These are phyloP conservation scores for Dipus sagitta DNA, from an alignment of 2,797 vertebrate species.

Conservation along the genomic window DNA sequence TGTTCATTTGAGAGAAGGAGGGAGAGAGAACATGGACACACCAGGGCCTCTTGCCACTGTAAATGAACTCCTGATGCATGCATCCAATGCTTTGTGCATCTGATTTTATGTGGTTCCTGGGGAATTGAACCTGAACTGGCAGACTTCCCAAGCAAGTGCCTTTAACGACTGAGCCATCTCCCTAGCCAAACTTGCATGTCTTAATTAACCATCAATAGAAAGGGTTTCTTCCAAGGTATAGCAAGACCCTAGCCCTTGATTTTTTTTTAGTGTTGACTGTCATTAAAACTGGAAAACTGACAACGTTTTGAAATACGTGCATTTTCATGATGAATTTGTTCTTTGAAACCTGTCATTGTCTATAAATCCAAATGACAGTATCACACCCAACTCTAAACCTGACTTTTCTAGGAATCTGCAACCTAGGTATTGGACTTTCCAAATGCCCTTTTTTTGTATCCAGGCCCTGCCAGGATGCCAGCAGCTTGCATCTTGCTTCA, in stretches of 20 bases:
- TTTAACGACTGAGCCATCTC: no score
- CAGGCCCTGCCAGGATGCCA: not conserved
- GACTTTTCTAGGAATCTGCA: not conserved
- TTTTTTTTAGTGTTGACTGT: not conserved
- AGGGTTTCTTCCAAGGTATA: not conserved
- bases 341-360: not conserved
- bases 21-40: no score
- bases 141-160: no score
- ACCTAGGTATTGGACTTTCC: not conserved
- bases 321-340: not conserved
- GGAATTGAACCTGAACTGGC: no score
- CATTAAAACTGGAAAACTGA: conserved; percentile 31
- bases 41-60: no score
- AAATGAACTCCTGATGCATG: no score
- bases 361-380: not conserved
- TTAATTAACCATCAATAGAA: not conserved
- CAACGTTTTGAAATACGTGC: not conserved
- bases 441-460: not conserved
- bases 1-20: no score
- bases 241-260: not conserved
- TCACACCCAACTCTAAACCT: not conserved
- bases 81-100: no score
- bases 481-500: not conserved
- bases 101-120: no score
- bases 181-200: not conserved